Conservation (phyloP, 2,113 vertebrate species). For the Phaethon lepturus region DNA sequence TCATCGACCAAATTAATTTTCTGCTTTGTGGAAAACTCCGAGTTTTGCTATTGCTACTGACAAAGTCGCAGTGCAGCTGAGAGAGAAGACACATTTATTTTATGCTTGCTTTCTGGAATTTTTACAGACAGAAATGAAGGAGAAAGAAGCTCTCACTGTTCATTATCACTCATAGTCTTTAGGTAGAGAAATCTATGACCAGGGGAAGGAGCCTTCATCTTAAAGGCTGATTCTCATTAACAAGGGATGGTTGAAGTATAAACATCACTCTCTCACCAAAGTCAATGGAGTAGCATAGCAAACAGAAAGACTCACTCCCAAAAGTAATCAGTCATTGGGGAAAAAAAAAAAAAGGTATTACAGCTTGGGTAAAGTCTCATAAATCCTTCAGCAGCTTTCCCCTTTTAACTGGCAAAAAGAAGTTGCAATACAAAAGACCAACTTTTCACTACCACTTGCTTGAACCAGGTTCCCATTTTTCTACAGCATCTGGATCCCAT, state of each 20-base stretch:
- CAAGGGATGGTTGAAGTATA: background rate
- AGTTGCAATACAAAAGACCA: background rate
- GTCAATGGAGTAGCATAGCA: background rate
- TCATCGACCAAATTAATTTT: background rate
- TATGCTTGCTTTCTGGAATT: background rate
- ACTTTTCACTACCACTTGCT: background rate
- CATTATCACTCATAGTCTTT: background rate
- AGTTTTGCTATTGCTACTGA: background rate
- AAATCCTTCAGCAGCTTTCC: background rate
- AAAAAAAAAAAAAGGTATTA: background rate
- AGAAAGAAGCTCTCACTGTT: background rate
- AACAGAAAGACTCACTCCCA: background rate
- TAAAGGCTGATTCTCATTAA: background rate
- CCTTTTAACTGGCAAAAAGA: background rate
- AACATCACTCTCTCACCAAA: background rate
- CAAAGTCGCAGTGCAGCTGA: background rate
- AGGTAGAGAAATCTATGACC: background rate
- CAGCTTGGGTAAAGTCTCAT: background rate
- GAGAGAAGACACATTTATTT: background rate
- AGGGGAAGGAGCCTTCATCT: background rate
- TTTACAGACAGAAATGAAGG: background rate
- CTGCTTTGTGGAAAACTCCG: rapidly evolving
- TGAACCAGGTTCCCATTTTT: background rate
- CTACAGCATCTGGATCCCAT: background rate
- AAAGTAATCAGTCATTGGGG: background rate